Conservation (phyloP, 2,113 vertebrate species). For the zebrafish (Danio rerio) region DNA sequence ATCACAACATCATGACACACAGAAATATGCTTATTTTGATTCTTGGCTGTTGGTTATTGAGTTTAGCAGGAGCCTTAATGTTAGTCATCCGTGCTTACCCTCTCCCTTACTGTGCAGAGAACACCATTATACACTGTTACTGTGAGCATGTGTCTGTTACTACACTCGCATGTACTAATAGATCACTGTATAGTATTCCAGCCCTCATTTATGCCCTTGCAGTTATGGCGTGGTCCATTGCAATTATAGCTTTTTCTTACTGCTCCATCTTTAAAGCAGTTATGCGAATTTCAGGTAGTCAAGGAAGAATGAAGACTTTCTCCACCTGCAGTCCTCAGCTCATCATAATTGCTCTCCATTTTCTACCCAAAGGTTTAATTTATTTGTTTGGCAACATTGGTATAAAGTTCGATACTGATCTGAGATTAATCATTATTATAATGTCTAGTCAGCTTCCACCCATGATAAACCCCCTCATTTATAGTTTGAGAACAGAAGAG, state of each 20-base stretch:
- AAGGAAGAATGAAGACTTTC: conserved; percentile 62
- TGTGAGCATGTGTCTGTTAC: conserved; percentile 71
- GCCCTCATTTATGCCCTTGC: conserved; percentile 57
- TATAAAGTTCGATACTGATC: conserved; percentile 56
- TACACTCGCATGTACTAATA: conserved; percentile 64
- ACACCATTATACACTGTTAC: conserved; percentile 66
- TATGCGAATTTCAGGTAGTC: conserved; percentile 46
- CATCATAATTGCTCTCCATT: conserved; percentile 67
- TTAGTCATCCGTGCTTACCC: conserved; percentile 62
- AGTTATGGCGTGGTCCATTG: conserved; percentile 58
- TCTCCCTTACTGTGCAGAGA: conserved; percentile 70
- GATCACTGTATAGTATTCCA: conserved; percentile 48
- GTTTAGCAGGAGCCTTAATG: not conserved
- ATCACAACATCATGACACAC: conserved; percentile 59
- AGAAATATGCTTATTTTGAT: conserved; percentile 58
- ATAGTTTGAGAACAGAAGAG: conserved; percentile 70
- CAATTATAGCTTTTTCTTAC: conserved; percentile 71
- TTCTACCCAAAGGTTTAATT: conserved; percentile 68
- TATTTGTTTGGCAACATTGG: conserved; percentile 65
- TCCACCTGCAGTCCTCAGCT: conserved; percentile 73
- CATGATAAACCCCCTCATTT: conserved; percentile 71
- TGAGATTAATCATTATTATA: conserved; percentile 64
- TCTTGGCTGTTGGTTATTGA: conserved; percentile 55
- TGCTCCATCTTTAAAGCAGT: conserved; percentile 63
- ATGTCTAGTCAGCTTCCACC: conserved; percentile 67